These are phyloP conservation scores for Anniella stebbinsi DNA, from an alignment of 2,797 vertebrate genomes.

Conservation along the genomic window DNA sequence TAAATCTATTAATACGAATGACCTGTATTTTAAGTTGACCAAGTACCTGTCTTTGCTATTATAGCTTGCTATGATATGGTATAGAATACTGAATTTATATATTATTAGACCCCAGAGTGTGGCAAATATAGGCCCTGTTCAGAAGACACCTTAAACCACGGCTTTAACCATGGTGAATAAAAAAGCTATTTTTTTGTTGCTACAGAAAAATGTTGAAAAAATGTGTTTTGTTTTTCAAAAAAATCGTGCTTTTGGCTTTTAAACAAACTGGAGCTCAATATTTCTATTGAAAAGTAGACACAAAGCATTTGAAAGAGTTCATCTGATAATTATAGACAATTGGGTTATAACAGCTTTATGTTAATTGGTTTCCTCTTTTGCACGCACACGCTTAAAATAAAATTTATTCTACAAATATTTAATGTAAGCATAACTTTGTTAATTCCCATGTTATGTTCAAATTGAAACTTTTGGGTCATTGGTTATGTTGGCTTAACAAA, in stretches of 20 bases:
- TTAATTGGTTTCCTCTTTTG: conserved; percentile 1
- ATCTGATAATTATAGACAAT: neutral
- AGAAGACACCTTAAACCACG: too few relatives aligned
- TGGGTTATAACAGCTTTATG: neutral
- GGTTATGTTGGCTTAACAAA: neutral
- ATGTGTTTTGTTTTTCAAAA: neutral
- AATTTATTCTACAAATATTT: neutral
- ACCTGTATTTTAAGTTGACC: neutral
- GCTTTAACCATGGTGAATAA: too few relatives aligned
- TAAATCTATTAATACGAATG: neutral
- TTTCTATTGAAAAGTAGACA: neutral
- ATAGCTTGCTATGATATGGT: neutral
- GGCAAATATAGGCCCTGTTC: too few relatives aligned
- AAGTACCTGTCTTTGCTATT: neutral
- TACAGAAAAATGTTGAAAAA: conserved; percentile 16
- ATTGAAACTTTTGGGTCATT: neutral
- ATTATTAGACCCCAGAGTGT: neutral
- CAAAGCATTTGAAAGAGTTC: neutral
- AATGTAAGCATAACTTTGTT: conserved; percentile 2
- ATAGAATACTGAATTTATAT: neutral
- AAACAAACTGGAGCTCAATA: conserved; percentile 41
- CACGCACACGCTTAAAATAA: neutral
- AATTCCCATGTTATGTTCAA: neutral
- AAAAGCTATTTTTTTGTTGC: neutral
- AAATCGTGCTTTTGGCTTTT: conserved; percentile 31